Evolutionary conservation across 2,113 vertebrate species (phyloP).

Genomic region (Calonectris borealis): DNA sequence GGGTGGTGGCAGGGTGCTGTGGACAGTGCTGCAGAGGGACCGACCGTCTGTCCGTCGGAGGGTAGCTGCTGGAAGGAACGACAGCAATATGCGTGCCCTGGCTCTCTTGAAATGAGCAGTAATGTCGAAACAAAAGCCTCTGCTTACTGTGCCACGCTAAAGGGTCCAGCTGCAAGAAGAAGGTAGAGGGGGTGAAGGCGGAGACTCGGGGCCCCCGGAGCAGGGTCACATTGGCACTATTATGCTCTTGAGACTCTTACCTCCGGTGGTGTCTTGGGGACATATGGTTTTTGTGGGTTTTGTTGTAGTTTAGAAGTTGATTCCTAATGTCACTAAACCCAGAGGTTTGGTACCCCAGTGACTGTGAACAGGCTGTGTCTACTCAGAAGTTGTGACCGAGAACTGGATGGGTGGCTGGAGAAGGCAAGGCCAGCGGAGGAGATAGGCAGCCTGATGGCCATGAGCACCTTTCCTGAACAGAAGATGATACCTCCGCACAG

Average conservation of each 20-base stretch:
- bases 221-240: neutral
- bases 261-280: neutral
- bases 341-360: neutral
- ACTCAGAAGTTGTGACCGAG: neutral
- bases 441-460: neutral
- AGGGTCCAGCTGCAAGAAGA: fast-evolving
- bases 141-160: fast-evolving
- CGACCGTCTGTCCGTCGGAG: fast-evolving
- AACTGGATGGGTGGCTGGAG: neutral
- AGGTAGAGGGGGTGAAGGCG: neutral
- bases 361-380: neutral
- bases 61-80: neutral
- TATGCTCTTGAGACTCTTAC: neutral
- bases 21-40: neutral
- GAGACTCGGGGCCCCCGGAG: fast-evolving
- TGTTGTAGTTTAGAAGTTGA: neutral
- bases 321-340: neutral
- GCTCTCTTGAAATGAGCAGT: neutral
- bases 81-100: fast-evolving
- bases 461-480: neutral
- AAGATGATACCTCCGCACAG: neutral
- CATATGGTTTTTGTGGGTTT: neutral
- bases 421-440: neutral
- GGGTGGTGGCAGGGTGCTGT: neutral
- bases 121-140: fast-evolving